A percentile compares a stretch with the other conserved stretches of the same genome.
Evolutionary conservation across 2,113 vertebrate species (phyloP).

Genomic region (Tympanuchus pallidicinctus): DNA sequence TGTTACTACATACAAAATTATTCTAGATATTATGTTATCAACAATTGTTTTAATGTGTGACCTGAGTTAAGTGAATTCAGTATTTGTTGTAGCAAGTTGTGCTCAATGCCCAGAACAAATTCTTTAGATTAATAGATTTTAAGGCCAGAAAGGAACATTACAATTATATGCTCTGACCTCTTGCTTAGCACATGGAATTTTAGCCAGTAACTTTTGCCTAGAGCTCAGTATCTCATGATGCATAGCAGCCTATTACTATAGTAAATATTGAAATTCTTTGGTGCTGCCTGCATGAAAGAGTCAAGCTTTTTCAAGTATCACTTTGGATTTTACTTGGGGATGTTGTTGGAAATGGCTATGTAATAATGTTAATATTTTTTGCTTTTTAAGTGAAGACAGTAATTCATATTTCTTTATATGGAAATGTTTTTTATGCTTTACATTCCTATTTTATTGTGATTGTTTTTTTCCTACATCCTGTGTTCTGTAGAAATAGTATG

Average conservation of each 20-base stretch:
- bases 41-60: neutral
- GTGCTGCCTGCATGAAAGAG: neutral
- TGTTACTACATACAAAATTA: neutral
- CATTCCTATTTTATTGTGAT: neutral
- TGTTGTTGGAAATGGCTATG: neutral
- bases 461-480: neutral
- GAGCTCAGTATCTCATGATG: neutral
- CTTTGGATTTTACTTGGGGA: neutral
- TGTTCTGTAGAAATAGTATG: neutral
- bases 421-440: neutral
- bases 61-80: neutral
- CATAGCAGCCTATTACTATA: neutral
- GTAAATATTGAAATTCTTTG: neutral
- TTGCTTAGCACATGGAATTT: neutral
- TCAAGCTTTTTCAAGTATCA: neutral
- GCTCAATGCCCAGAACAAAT: neutral
- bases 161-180: constrained; percentile 50
- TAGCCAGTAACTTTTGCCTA: constrained; percentile 24
- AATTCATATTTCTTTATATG: neutral
- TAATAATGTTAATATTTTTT: neutral
- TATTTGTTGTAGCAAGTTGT: constrained; percentile 30
- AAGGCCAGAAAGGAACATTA: constrained; percentile 13
- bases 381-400: neutral
- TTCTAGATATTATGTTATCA: neutral
- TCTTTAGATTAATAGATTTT: constrained; percentile 41